phyloP scores from a whole-genome alignment of 2,797 vertebrate genomes.

The Liparis tanakae region DNA sequence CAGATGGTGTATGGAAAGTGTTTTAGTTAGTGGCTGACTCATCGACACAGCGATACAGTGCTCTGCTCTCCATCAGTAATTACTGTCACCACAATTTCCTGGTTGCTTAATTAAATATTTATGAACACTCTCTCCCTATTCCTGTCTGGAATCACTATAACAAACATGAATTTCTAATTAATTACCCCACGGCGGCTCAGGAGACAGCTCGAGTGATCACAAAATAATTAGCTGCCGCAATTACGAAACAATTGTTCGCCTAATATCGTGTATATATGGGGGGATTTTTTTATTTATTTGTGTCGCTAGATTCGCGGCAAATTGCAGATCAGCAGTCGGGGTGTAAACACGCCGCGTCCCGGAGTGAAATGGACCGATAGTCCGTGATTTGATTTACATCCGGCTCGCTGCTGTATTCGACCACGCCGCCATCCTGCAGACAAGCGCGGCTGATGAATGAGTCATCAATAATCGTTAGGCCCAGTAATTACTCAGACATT shows the following conservation, averaged over 20 bases:
- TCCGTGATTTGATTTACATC: slow-evolving; percentile 12
- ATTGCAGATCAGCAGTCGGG: background rate
- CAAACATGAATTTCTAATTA: slow-evolving; percentile 72
- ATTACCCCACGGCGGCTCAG: slow-evolving; percentile 52
- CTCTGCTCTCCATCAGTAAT: slow-evolving; percentile 59
- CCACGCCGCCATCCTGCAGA: slow-evolving; percentile 2
- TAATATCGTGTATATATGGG: slow-evolving; percentile 33
- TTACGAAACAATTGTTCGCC: slow-evolving; percentile 59
- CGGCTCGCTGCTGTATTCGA: slow-evolving; percentile 4
- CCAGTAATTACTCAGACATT: slow-evolving; percentile 42
- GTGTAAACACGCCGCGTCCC: background rate
- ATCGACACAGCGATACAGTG: slow-evolving; percentile 37
- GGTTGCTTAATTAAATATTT: slow-evolving; percentile 72
- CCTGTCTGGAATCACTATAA: slow-evolving; percentile 65
- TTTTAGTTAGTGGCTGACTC: slow-evolving; percentile 25
- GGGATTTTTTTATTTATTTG: too few relatives aligned
- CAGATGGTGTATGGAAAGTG: slow-evolving; percentile 34
- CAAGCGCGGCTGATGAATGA: slow-evolving; percentile 30
- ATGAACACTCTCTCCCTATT: slow-evolving; percentile 53
- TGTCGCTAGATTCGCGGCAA: background rate
- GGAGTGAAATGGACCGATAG: background rate
- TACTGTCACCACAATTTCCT: slow-evolving; percentile 62
- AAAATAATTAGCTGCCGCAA: slow-evolving; percentile 61
- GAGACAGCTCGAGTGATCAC: slow-evolving; percentile 61
- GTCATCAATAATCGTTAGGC: slow-evolving; percentile 50